phyloP scores from a whole-genome alignment of 2,113 vertebrate species.

The Ammodytes marinus region DNA sequence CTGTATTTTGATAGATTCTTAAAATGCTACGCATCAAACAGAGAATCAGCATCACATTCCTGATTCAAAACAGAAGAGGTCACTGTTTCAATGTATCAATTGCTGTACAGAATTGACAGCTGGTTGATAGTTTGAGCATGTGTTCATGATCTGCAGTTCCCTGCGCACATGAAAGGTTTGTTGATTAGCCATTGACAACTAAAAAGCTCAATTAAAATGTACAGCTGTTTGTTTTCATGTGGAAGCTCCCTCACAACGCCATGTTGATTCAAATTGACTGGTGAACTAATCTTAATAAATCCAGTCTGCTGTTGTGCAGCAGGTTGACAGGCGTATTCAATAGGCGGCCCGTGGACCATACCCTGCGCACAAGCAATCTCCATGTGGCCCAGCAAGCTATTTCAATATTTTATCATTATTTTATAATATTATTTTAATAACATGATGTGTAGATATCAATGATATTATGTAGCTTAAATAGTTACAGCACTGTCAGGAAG shows the following conservation, averaged over 20 bases:
- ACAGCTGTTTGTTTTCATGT: conserved; percentile 23
- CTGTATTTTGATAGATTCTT: not conserved
- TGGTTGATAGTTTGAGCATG: conserved; percentile 33
- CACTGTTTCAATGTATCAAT: conserved; percentile 1
- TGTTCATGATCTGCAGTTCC: conserved; percentile 9
- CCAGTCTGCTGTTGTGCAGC: conserved; percentile 50
- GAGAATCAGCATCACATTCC: not conserved
- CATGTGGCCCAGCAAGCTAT: not conserved
- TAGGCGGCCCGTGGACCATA: no score
- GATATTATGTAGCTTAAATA: no score
- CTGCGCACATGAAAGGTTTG: not conserved
- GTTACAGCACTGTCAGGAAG: no score
- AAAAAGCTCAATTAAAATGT: conserved; percentile 11
- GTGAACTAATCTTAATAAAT: conserved; percentile 41
- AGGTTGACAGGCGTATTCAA: not conserved
- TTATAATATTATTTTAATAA: no score
- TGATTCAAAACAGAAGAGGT: conserved; percentile 1
- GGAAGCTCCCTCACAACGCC: not conserved
- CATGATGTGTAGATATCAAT: no score
- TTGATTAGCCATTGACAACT: conserved; percentile 7
- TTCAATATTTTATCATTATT: no score
- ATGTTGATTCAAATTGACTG: conserved; percentile 55
- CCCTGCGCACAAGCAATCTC: no score
- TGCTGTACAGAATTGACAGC: not conserved
- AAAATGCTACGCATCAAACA: not conserved